These are phyloP conservation scores for Martes flavigula DNA, from an alignment of 2,797 vertebrate genomes.

Conservation along the genomic window DNA sequence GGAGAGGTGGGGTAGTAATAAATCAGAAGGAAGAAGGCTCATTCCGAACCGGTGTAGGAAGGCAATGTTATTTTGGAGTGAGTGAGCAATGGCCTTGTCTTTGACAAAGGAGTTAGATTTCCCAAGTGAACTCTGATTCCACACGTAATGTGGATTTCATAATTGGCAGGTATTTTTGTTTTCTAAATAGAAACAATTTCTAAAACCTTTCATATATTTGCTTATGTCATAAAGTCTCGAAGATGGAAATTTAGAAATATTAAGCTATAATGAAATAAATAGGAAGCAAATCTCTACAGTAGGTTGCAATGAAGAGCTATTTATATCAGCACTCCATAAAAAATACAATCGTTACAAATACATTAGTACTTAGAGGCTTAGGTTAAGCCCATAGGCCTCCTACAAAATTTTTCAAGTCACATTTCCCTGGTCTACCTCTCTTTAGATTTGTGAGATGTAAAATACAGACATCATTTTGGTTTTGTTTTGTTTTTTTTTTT, in stretches of 20 bases:
- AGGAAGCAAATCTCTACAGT: background rate
- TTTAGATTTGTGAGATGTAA: background rate
- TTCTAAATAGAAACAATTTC: background rate
- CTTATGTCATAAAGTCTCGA: background rate
- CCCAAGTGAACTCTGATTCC: background rate
- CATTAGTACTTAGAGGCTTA: background rate
- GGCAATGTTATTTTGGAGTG: background rate
- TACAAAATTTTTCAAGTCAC: background rate
- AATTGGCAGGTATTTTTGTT: background rate
- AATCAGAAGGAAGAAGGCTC: background rate
- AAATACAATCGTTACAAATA: background rate
- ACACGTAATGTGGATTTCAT: background rate
- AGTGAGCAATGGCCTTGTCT: background rate
- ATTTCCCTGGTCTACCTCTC: background rate
- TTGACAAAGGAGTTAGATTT: background rate
- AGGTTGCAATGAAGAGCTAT: background rate
- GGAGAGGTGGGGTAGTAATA: background rate
- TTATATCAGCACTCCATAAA: background rate
- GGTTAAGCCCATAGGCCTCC: background rate
- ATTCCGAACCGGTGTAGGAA: background rate
- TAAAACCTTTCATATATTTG: background rate
- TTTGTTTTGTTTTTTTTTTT: background rate
- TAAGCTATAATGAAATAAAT: slow-evolving; percentile 16
- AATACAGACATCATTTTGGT: background rate
- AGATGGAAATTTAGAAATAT: background rate